These are phyloP conservation scores for Poecilus cupreus DNA, from an alignment of 2,888 invertebrate genomes.

Conservation along the genomic window DNA sequence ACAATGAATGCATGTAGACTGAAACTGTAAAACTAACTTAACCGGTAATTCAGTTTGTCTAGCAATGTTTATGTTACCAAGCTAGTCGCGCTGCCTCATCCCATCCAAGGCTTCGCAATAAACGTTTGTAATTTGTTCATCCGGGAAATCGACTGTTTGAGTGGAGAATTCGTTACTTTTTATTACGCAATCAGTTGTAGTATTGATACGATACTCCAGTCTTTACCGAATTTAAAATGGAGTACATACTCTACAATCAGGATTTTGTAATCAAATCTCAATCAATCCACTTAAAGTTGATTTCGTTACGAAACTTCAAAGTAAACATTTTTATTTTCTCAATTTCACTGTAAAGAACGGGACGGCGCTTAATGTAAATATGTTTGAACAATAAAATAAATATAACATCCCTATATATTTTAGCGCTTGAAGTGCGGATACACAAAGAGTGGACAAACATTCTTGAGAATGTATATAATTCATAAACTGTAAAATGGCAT, in stretches of 20 bases:
- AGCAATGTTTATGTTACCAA: constrained; percentile 19
- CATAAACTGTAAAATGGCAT: no score
- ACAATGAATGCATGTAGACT: constrained; percentile 5
- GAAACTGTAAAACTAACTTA: constrained; percentile 25
- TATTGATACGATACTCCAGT: neutral
- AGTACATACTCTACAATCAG: constrained; percentile 10
- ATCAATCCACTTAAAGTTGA: neutral
- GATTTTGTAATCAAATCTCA: constrained; percentile 9
- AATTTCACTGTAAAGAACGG: no score
- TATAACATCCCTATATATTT: no score
- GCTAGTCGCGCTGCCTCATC: neutral
- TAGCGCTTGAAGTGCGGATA: no score
- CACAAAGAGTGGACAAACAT: no score
- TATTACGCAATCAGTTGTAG: neutral
- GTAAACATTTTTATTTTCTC: neutral
- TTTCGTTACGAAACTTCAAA: neutral
- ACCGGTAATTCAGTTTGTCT: constrained; percentile 25
- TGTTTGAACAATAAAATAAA: no score
- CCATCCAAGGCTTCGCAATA: constrained; percentile 11
- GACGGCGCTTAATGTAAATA: no score
- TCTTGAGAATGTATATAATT: no score
- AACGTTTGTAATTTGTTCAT: constrained; percentile 37
- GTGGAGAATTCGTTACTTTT: constrained; percentile 36
- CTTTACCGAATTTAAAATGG: neutral
- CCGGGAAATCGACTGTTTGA: constrained; percentile 10